Base-by-base conservation (phyloP, 1,140 invertebrate genomes). In the Anagrus nilaparvatae region DNA sequence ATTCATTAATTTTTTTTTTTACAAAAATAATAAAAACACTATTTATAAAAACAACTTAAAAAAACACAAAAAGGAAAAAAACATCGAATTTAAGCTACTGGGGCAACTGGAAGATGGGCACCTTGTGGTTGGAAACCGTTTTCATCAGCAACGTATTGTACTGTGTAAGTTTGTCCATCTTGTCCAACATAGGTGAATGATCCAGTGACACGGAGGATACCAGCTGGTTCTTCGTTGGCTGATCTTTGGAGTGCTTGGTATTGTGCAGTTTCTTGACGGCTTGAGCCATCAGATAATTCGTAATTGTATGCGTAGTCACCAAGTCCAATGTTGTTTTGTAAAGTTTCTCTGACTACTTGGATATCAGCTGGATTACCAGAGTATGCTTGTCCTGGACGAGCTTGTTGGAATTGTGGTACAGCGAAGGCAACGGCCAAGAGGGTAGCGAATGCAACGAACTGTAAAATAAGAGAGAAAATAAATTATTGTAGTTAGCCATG, bases 201-300 rank as follows among this genome's bases (percentile, higher is more conserved):
- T 19, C 77, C 77, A 5, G 68, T 60, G 18, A 79, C 75, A 7
- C 63, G 61, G 8, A 78, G 55, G 23, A 12, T n/a, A 9, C 64
- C 63, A 49, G 77, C 77, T 42, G 76, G 70, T 21, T 79, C 76
- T 14, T 70, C 62, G 32, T 75, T 76, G 14, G 55, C 51, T 52
- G 77, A 72, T n/a, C 41, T 35, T 9, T 9, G n/a, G n/a, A n/a
- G n/a, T 35, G 43, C 34, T 32, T 66, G 61, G 13, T 78, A 50
- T 19, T 60, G 49, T 4, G 71, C 78, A 29, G 66, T 51, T 59
- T 79, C 76, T n/a, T 70, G 58, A 7, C 62, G 55, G 2, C 51
- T 50, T 46, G 74, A 71, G 10, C 77, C 77, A 53, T 82, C 74
- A 54, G 72, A 75, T 19, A 77, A 72, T 54, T 77, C 71, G 21